Percentiles rank a stretch among this genome's conserved stretches.
phyloP scores from a whole-genome alignment of 2,888 invertebrate genomes.

The Thymelicus lineola region DNA sequence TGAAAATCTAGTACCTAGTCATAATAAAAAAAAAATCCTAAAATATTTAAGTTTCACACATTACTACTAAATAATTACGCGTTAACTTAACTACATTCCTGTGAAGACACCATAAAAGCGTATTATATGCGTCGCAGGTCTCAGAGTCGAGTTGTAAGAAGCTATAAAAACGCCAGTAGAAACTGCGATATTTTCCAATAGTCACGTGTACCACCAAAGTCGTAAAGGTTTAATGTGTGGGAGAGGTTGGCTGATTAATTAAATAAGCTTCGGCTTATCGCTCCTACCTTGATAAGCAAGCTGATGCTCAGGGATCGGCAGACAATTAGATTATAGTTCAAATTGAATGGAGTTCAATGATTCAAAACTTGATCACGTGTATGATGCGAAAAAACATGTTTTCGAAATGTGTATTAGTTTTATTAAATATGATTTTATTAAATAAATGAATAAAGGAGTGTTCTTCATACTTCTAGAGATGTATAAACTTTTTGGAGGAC shows the following conservation, averaged over 20 bases:
- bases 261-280: constrained; percentile 68
- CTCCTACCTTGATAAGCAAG: constrained; percentile 58
- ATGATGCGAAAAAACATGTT: too few species aligned
- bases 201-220: constrained; percentile 50
- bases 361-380: not conserved
- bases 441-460: too few species aligned
- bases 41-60: not conserved
- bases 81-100: not conserved
- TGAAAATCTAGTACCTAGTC: too few species aligned
- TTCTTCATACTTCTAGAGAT: too few species aligned
- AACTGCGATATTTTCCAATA: constrained; percentile 26
- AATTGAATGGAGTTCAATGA: constrained; percentile 1
- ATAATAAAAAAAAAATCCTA: too few species aligned
- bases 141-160: constrained; percentile 7
- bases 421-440: too few species aligned
- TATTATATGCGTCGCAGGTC: constrained; percentile 5
- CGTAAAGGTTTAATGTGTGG: constrained; percentile 80
- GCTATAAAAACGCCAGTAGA: constrained; percentile 23
- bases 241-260: constrained; percentile 78
- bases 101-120: not conserved
- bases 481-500: too few species aligned
- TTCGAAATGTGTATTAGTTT: too few species aligned
- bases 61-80: not conserved
- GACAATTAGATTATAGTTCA: constrained; percentile 25
- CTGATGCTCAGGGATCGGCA: constrained; percentile 29